A percentile compares a stretch with the other conserved stretches of the same genome.
Conservation (phyloP, 2,113 vertebrate species). For the Eudyptes chrysolophus region DNA sequence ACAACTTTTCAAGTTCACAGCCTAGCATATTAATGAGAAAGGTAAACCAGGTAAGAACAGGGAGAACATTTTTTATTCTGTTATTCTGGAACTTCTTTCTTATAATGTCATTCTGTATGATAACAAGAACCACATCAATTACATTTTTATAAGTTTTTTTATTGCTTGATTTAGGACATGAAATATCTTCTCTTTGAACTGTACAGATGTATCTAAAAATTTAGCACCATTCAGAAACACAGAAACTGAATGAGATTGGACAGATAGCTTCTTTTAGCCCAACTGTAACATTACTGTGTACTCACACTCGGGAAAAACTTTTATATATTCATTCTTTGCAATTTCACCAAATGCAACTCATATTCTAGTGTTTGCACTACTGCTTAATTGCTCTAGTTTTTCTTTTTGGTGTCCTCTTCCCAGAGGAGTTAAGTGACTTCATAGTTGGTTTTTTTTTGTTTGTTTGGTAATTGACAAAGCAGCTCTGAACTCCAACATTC, state of each 20-base stretch:
- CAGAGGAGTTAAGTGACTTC: neutral
- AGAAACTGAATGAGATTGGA: neutral
- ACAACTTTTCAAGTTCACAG: neutral
- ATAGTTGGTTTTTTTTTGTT: neutral
- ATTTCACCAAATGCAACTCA: neutral
- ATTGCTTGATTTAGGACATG: neutral
- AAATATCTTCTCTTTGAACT: neutral
- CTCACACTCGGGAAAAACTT: neutral
- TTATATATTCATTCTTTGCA: neutral
- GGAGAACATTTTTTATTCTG: neutral
- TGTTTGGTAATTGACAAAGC: neutral
- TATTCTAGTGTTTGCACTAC: neutral
- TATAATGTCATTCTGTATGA: neutral
- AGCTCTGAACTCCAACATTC: conserved; percentile 29
- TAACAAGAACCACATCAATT: neutral
- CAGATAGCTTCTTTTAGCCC: neutral
- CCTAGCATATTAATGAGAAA: neutral
- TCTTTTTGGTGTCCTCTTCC: neutral
- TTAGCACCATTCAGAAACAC: neutral
- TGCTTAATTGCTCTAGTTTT: neutral
- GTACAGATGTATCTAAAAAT: neutral
- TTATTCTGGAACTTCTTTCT: neutral
- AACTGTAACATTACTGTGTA: neutral
- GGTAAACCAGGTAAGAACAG: neutral
- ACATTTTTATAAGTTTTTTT: neutral